Evolutionary conservation across 2,888 invertebrate genomes (phyloP).

Genomic region (Eumacrocentrus americanus): DNA sequence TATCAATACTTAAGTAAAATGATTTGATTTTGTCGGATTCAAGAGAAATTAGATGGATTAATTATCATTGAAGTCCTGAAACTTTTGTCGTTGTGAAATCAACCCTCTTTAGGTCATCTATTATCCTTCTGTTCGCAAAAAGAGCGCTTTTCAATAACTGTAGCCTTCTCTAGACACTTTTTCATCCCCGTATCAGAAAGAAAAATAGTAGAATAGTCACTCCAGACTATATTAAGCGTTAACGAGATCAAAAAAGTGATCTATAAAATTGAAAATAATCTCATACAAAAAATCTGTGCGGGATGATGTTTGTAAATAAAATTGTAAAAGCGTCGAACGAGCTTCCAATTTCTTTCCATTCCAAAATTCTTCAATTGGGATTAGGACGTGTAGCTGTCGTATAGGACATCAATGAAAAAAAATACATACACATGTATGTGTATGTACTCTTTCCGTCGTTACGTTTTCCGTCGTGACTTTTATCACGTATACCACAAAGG

Average conservation of each 20-base stretch:
- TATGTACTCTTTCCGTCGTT: background rate
- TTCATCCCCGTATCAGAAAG: background rate
- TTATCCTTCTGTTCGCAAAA: background rate
- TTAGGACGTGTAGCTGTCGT: no score
- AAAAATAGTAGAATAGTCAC: background rate
- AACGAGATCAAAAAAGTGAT: background rate
- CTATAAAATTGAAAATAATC: background rate
- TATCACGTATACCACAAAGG: background rate
- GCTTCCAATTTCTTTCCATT: conserved; percentile 32
- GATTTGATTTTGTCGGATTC: no score
- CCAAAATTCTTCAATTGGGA: no score
- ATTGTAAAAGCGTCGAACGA: conserved; percentile 43
- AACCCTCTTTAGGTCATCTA: background rate
- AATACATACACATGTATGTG: no score
- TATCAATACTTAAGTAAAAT: no score
- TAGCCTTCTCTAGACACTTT: background rate
- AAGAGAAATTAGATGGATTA: no score
- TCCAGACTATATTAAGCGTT: background rate
- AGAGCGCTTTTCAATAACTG: background rate
- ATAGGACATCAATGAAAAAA: background rate
- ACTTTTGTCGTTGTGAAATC: background rate
- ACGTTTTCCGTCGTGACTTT: background rate
- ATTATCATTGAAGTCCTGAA: background rate
- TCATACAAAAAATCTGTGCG: conserved; percentile 35
- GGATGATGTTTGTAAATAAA: conserved; percentile 53